Evolutionary conservation across 2,888 invertebrate species (phyloP).

Genomic region (Thysanoteuthis rhombus): DNA sequence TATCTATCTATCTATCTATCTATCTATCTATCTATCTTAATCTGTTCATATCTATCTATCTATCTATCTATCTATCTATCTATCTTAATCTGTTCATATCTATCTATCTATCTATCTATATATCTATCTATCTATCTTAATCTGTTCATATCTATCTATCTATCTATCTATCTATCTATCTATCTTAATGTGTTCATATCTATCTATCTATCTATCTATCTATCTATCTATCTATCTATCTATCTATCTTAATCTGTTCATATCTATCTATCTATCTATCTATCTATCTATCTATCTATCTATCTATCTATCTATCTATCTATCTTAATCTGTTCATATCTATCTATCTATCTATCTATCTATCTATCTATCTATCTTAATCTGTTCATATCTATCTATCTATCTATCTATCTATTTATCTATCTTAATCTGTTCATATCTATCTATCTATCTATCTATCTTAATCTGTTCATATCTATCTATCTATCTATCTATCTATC

Average conservation of each 20-base stretch:
- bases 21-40: no score
- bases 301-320: neutral
- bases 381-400: neutral
- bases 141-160: neutral
- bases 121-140: neutral
- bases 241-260: neutral
- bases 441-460: no score
- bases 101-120: neutral
- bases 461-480: neutral
- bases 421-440: no score
- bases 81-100: no score
- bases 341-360: neutral
- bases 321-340: neutral
- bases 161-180: neutral
- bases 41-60: no score
- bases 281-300: neutral
- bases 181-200: neutral
- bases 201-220: neutral
- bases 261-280: neutral
- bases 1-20: no score
- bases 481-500: neutral
- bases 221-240: neutral
- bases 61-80: neutral
- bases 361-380: neutral
- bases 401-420: neutral